Evolutionary conservation across 2,888 invertebrate species (phyloP), one percentile per base, ranked within the genome.

Genomic region (Drosophila subsilvestris): DNA sequence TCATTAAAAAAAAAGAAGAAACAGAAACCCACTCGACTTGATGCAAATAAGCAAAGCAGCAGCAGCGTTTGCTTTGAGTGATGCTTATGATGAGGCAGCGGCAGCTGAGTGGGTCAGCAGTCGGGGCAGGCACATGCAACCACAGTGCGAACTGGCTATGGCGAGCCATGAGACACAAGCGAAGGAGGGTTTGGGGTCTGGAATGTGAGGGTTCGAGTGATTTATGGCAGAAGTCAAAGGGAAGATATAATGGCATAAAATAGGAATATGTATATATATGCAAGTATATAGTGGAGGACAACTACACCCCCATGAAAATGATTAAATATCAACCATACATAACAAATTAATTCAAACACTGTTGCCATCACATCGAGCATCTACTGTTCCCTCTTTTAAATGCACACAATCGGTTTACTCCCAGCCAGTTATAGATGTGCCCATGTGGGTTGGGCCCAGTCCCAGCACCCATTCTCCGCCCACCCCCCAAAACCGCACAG

Each of bases 31-130:
- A 62, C 70, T 70, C 51, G 71, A 60, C 74, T 74, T 53, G 68
- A 76, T 76, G 75, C 75, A 75, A 75, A 75, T 75, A 63, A 75
- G 75, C 71, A 48, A 72, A 47, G 42, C 57, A 53, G 57, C 60
- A 57, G 49, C 51, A 45, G 53, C 45, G 51, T 49, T 17, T 32
- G 68, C 9, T 62, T 68, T 72, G 57, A 74, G 53, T 73, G 66
- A 72, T 66, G 74, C 66, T 65, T 53, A 60, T 47, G 53, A 37
- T 47, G 74, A 53, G 48, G 51, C 57, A 32, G 2, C 44, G 48
- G 45, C 44, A 43, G 55, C 56, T 57, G 73, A 74, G 73, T 66
- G 73, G 74, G 66, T 74, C 74, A 67, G 43, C 47, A 10, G 58
- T 74, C 53, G 53, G 22, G 68, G 48, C 29, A 67, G 68, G 48